phyloP scores from a whole-genome alignment of 2,797 vertebrate genomes.

The Melanotaenia trifasciata region DNA sequence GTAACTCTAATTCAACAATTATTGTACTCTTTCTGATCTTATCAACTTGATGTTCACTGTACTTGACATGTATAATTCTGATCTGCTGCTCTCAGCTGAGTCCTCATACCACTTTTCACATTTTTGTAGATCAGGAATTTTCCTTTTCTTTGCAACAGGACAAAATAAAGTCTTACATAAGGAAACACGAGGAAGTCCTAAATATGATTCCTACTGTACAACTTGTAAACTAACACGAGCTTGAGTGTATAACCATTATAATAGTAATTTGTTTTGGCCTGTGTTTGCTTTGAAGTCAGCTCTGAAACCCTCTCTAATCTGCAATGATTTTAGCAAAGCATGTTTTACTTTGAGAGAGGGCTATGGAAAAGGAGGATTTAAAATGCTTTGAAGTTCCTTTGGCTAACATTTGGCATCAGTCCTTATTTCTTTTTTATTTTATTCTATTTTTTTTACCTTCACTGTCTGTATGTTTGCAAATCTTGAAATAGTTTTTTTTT shows the following conservation, averaged over 20 bases:
- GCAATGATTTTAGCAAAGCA: slow-evolving; percentile 69
- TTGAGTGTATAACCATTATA: slow-evolving; percentile 62
- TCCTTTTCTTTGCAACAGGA: neutral
- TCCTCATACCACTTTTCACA: neutral
- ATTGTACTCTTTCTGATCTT: neutral
- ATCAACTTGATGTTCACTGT: neutral
- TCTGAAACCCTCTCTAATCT: slow-evolving; percentile 76
- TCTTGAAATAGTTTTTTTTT: slow-evolving; percentile 41
- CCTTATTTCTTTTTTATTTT: slow-evolving; percentile 29
- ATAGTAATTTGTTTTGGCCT: slow-evolving; percentile 7
- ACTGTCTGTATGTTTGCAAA: slow-evolving; percentile 18
- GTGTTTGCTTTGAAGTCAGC: slow-evolving; percentile 72
- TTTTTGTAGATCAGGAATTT: neutral
- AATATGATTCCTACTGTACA: slow-evolving; percentile 57
- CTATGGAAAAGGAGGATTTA: slow-evolving; percentile 53
- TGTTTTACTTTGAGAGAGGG: slow-evolving; percentile 73
- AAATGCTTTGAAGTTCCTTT: slow-evolving; percentile 74
- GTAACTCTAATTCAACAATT: neutral
- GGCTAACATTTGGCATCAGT: slow-evolving; percentile 59
- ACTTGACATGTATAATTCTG: neutral
- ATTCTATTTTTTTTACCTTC: slow-evolving; percentile 1
- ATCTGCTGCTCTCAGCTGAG: slow-evolving; percentile 15
- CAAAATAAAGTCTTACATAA: slow-evolving; percentile 7
- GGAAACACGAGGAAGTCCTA: slow-evolving; percentile 21
- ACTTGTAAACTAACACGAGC: slow-evolving; percentile 59